Evolutionary conservation across 2,797 vertebrate genomes (phyloP).

Genomic region (Rallus crepitans): DNA sequence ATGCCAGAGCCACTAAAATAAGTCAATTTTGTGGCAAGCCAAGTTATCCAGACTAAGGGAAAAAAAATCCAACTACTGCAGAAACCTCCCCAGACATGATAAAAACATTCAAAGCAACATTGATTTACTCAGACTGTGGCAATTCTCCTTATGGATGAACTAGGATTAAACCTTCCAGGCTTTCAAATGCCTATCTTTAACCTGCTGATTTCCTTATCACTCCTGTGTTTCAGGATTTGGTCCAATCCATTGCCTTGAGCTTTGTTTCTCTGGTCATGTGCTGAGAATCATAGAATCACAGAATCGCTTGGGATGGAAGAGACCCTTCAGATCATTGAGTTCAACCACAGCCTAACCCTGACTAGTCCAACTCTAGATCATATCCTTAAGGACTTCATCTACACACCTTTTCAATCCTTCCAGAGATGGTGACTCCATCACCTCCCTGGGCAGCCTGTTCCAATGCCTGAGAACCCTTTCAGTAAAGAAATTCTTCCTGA

Average conservation of each 20-base stretch:
- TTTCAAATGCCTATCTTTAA: background rate
- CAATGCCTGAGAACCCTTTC: too few species aligned
- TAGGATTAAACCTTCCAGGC: background rate
- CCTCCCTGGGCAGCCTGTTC: too few species aligned
- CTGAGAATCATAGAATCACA: background rate
- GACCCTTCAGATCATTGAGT: too few species aligned
- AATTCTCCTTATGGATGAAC: background rate
- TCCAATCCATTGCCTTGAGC: background rate
- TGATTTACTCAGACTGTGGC: background rate
- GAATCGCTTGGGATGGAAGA: too few species aligned
- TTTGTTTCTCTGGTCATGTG: background rate
- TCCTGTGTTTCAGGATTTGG: background rate
- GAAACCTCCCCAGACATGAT: background rate
- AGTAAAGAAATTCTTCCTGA: too few species aligned
- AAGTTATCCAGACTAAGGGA: background rate
- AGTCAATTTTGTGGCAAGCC: background rate
- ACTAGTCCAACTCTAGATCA: too few species aligned
- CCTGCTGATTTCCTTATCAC: background rate
- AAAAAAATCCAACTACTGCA: background rate
- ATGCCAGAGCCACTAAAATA: background rate
- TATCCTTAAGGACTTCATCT: too few species aligned
- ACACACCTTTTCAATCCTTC: too few species aligned
- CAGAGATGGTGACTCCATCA: too few species aligned
- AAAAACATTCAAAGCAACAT: background rate
- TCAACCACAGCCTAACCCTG: too few species aligned